Base-by-base conservation (phyloP, 2,113 vertebrate species). In the Bolborhynchus lineola region DNA sequence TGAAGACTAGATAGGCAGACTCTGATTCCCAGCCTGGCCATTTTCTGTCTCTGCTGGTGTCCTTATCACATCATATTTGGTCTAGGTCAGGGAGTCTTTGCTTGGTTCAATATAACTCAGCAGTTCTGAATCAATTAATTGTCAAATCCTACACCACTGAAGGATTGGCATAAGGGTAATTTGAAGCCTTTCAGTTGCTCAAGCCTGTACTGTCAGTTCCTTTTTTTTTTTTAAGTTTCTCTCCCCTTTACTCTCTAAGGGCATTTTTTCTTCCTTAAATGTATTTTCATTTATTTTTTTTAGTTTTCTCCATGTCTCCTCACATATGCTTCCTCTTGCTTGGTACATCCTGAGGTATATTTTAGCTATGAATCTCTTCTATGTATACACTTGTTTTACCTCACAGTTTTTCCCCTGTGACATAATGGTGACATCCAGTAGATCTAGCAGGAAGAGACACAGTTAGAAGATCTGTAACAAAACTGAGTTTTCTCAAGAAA, bases 51-150 rank as follows among this genome's bases (percentile, higher is more conserved):
- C 70, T 92, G 21, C 72, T 92, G 26, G 13, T 93, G 62, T 84
- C 84, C 82, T 81, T 92, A 68, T 41, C 33, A 35, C 42, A 63
- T 76, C 8, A 17, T 81, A 42, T 46, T 84, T 82, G 44, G 52
- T 84, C 42, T 88, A 81, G 76, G 42, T 86, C 76, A 86, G 47
- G 47, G n/a, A 84, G 57, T 84, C 72, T 95, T 95, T 90, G n/a
- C 69, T 84, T 93, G 25, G 11, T 88, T 94, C 57, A 88, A 0
- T 82, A 64, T 62, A 91, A 84, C 62, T 88, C 64, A 93, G 71
- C 76, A 90, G 26, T 84, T 93, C 42, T 21, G 52, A 88, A 93
- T 82, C 72, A 92, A 81, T 86, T 95, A 90, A 92, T 93, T 86
- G 52, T 90, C 69, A 96, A 84, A 87, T 88, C 13, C 24, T 93